These are phyloP conservation scores for Frankliniella intonsa DNA, from an alignment of 2,888 invertebrate genomes.

Conservation along the genomic window DNA sequence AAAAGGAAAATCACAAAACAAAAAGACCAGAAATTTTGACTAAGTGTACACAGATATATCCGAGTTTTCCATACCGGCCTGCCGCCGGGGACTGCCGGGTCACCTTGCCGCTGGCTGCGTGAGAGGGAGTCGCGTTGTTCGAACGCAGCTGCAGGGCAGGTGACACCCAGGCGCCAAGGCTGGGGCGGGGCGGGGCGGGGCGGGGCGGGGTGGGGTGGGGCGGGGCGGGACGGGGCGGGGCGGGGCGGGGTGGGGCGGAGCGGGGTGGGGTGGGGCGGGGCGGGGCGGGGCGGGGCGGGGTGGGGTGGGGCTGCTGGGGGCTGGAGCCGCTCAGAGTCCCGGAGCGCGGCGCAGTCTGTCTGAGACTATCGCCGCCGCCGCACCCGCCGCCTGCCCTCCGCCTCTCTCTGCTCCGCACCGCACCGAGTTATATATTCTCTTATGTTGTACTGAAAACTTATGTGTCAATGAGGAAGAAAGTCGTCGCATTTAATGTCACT, in stretches of 20 bases:
- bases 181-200: too few relatives aligned
- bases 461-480: slow-evolving; percentile 21
- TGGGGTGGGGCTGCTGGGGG: not conserved
- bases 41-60: too few relatives aligned
- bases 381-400: not conserved
- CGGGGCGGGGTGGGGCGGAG: not conserved
- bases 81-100: too few relatives aligned
- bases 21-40: too few relatives aligned
- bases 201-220: not conserved
- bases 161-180: too few relatives aligned
- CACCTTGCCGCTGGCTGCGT: not conserved
- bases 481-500: not conserved
- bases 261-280: not conserved
- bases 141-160: too few relatives aligned
- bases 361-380: not conserved
- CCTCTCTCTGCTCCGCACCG: not conserved
- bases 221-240: not conserved
- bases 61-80: too few relatives aligned
- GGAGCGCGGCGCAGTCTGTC: not conserved
- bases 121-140: too few relatives aligned
- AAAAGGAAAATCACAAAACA: too few relatives aligned
- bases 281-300: not conserved
- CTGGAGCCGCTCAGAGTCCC: not conserved
- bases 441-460: not conserved
- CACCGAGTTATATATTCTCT: not conserved